Percentiles rank a stretch among this genome's conserved stretches.
Conservation (phyloP, 2,797 vertebrate species). For the Staurois parvus region DNA sequence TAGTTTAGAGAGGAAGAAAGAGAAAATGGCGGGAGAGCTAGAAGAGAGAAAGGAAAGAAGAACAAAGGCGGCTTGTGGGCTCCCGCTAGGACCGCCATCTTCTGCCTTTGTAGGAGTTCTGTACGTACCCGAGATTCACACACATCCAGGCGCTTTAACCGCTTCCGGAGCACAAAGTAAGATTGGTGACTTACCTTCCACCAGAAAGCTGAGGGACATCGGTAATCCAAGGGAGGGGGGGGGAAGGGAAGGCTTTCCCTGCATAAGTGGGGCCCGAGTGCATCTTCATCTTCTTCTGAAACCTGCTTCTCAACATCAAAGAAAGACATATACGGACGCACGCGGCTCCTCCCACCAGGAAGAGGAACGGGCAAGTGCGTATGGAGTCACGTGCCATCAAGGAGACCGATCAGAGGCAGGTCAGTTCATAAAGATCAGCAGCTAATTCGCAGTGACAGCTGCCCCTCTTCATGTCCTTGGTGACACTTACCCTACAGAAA, state of each 20-base stretch:
- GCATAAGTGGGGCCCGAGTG: conserved; percentile 19
- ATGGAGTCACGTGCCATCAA: conserved; percentile 22
- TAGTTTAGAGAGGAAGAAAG: background rate
- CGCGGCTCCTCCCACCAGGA: background rate
- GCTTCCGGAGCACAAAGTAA: background rate
- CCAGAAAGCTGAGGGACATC: conserved; percentile 20
- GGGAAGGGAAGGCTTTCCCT: conserved; percentile 14
- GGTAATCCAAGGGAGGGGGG: conserved; percentile 8
- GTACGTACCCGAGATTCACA: background rate
- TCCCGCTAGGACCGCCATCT: background rate
- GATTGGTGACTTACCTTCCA: conserved; percentile 51
- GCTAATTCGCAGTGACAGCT: conserved; percentile 50
- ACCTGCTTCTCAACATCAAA: conserved; percentile 41
- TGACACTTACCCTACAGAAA: conserved; percentile 47
- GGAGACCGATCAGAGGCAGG: conserved; percentile 27
- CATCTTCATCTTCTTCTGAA: conserved; percentile 41
- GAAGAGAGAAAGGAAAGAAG: background rate
- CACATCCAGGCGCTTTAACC: background rate
- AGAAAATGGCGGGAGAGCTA: background rate
- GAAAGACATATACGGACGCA: conserved; percentile 4
- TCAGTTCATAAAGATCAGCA: conserved; percentile 46
- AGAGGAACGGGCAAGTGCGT: background rate
- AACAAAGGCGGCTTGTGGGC: background rate
- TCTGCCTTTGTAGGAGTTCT: background rate
- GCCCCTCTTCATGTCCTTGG: conserved; percentile 44